Evolutionary conservation across 2,888 invertebrate genomes (phyloP), one percentile per base, ranked within the genome.

Genomic region (Diarsia mendica): DNA sequence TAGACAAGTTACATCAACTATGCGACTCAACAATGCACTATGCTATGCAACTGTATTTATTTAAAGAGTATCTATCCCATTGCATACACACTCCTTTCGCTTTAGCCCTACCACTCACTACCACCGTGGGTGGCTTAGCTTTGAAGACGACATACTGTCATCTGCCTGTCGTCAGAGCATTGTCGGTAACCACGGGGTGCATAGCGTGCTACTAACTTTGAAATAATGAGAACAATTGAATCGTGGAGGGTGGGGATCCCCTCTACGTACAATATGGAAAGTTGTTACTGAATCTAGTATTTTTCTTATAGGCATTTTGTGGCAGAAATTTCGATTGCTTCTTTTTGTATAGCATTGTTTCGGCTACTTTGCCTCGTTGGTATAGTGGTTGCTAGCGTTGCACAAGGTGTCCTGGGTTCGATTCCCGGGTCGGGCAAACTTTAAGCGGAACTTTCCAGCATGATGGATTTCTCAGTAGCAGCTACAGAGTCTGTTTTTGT

Each of bases 161-260:
- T 55, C 15, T 73, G 53, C 46, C 49, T 39, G 51, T 51, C 20
- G 60, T 48, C 46, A 72, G 13, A n/a, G 11, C 13, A 33, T 61
- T 66, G 61, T 66, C 3, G 3, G 28, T 23, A 44, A 13, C 66
- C 44, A 20, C 64, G 0, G 72, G 77, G 61, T 46, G 61, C 49
- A 49, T 51, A 46, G 13, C 10, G n/a, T 67, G 49, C 33, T 13
- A 23, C 23, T 67, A 53, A 73, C 80, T 8, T 80, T 63, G 61
- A 55, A 8, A 53, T 23, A 20, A 23, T 2, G 2, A 55, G 44
- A 28, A 67, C 20, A 61, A 44, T 13, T 68, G 13, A 5, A 51
- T 60, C 11, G 13, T 39, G 8, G 9, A 55, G 11, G 11, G 3
- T n/a, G 28, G 28, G 28, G 28, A 28, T n/a, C n/a, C n/a, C 15